Percentiles rank a stretch among this genome's conserved stretches.
Conservation (phyloP, 2,113 vertebrate species). For the Pyxicephalus adspersus region DNA sequence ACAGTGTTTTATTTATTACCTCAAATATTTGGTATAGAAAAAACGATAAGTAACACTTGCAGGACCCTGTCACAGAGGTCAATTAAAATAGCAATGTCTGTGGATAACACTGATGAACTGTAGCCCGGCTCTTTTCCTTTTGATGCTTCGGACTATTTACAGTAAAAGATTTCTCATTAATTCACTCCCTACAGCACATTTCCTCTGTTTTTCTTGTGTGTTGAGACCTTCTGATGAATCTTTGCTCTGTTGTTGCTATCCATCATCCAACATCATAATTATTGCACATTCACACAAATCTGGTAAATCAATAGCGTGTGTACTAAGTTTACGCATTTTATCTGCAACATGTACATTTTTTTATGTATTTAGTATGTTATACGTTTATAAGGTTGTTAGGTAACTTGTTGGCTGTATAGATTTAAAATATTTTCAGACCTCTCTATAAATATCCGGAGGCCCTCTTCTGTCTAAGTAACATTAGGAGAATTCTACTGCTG, state of each 20-base stretch:
- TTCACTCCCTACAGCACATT: conserved; percentile 19
- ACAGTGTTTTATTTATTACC: too few species aligned
- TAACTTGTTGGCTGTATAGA: too few species aligned
- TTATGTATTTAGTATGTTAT: too few species aligned
- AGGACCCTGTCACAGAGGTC: neutral
- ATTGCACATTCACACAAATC: neutral
- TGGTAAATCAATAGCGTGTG: neutral
- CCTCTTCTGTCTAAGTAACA: too few species aligned
- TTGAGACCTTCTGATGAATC: neutral
- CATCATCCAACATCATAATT: neutral
- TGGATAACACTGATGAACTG: neutral
- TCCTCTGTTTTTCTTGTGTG: neutral
- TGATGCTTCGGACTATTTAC: neutral
- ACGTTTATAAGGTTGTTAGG: too few species aligned
- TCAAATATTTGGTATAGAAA: too few species aligned
- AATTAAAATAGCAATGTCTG: neutral
- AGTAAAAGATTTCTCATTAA: conserved; percentile 12
- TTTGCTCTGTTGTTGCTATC: conserved; percentile 2
- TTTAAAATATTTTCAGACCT: too few species aligned
- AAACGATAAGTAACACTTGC: too few species aligned
- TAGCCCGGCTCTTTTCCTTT: neutral
- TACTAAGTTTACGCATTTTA: too few species aligned
- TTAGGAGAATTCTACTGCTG: too few species aligned
- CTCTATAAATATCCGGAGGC: too few species aligned
- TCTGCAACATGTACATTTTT: too few species aligned